Conservation (phyloP, 2,888 invertebrate genomes). For the Apotomis betuletana region DNA sequence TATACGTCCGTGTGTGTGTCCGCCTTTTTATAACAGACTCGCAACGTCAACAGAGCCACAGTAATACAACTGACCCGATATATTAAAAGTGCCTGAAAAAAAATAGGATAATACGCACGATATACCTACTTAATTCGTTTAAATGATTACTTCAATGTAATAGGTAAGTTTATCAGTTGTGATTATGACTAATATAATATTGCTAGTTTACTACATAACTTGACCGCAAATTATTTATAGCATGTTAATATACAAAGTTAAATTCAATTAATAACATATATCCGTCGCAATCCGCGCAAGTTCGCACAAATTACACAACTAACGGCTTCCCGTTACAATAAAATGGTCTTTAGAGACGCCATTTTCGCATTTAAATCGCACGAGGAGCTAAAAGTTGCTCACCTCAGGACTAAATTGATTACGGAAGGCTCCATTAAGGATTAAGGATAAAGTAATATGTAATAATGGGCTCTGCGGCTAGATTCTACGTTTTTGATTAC, state of each 20-base stretch:
- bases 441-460: conserved; percentile 9
- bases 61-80: too few species aligned
- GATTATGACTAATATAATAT: neutral
- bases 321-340: conserved; percentile 45
- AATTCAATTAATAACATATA: conserved; percentile 23
- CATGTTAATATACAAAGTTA: neutral
- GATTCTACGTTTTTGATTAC: too few species aligned
- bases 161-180: too few species aligned
- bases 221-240: neutral
- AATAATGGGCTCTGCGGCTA: neutral
- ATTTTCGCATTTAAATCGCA: conserved; percentile 64
- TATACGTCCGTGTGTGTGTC: too few species aligned
- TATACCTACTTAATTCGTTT: too few species aligned
- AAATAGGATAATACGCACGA: too few species aligned
- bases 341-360: conserved; percentile 40
- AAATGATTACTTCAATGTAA: too few species aligned
- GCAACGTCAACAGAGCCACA: too few species aligned
- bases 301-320: conserved; percentile 25
- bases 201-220: neutral
- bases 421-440: conserved; percentile 51
- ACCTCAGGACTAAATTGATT: conserved; percentile 70
- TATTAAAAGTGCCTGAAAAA: too few species aligned
- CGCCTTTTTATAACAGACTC: too few species aligned
- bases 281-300: conserved; percentile 18
- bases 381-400: conserved; percentile 69